Conservation (phyloP, 1,140 invertebrate species). For the Zaprionus inermis region DNA sequence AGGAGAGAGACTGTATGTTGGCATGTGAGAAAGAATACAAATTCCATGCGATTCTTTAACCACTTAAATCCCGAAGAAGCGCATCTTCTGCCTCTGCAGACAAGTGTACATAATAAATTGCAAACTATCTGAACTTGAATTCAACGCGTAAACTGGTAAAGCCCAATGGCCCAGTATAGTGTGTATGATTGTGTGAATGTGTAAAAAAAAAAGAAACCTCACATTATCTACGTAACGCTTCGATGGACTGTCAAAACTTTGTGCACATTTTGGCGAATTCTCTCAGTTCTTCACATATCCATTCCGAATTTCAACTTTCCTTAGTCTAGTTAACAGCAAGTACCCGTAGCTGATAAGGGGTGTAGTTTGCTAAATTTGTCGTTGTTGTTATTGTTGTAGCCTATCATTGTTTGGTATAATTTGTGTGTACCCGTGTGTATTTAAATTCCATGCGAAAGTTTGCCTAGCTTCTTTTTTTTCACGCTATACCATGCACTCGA, state of each 20-base stretch:
- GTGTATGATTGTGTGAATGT: not conserved
- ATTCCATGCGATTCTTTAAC: constrained; percentile 13
- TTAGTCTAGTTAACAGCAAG: constrained; percentile 22
- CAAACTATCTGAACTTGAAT: constrained; percentile 23
- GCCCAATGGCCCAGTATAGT: not conserved
- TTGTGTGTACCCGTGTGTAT: not conserved
- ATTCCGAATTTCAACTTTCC: constrained; percentile 1
- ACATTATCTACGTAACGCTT: constrained; percentile 59
- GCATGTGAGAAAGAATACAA: constrained; percentile 24
- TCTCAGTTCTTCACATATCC: constrained; percentile 10
- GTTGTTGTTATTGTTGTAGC: not conserved
- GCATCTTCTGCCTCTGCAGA: constrained; percentile 29
- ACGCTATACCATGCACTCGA: not conserved
- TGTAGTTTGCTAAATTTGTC: not conserved
- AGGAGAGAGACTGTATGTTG: not conserved
- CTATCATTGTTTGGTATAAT: constrained; percentile 13
- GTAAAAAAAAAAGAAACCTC: not conserved
- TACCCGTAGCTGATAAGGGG: constrained; percentile 23
- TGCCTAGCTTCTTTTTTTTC: not conserved
- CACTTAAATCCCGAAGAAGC: constrained; percentile 15
- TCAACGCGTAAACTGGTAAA: constrained; percentile 17
- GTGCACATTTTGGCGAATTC: not conserved
- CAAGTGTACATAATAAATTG: constrained; percentile 37
- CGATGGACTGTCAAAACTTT: constrained; percentile 50
- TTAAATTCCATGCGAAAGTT: not conserved